Base-by-base conservation (phyloP, 2,888 invertebrate species). In the Bhutanitis thaidina region DNA sequence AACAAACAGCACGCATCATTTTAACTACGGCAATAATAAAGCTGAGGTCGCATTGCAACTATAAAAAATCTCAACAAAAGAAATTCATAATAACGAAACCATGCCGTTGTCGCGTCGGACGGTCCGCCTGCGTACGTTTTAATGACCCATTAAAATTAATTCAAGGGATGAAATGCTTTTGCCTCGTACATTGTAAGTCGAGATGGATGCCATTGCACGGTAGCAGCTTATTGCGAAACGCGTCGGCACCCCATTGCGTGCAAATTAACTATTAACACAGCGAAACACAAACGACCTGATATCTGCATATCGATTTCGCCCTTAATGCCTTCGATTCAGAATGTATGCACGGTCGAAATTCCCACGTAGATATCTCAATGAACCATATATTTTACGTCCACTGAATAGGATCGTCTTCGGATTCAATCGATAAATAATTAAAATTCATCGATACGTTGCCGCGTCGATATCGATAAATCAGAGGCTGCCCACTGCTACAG, bases 221-320 rank as follows among this genome's bases (percentile, higher is more conserved):
- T 45, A 27, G 45, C 44, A 9, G 12, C 1, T 9, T 10, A 30
- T 64, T 59, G n/a, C 29, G 25, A 27, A n/a, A 29, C n/a, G 12
- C 7, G 27, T 16, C 30, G 69, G 67, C 67, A 59, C 67, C 76
- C 73, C 56, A 56, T 69, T 29, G 73, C 53, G 76, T 70, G 62
- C 67, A 65, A 75, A 77, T 77, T 76, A 70, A 38, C 34, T 74
- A 77, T 77, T 76, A 70, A 38, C 34, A 72, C 30, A 20, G 37
- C 13, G 38, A 27, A 15, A 16, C 7, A n/a, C 37, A 16, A n/a
- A 29, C 37, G n/a, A 38, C 4, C 29, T 4, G 10, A 5, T n/a
- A n/a, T 7, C 16, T 27, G 20, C 34, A 50, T 13, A 7, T 10
- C 13, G n/a, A 35, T 39, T 20, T 34, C 12, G 16, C 1, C 34